Percentiles rank a stretch among this genome's conserved stretches.
phyloP scores from a whole-genome alignment of 2,888 invertebrate species.

The Marronus borbonicus region DNA sequence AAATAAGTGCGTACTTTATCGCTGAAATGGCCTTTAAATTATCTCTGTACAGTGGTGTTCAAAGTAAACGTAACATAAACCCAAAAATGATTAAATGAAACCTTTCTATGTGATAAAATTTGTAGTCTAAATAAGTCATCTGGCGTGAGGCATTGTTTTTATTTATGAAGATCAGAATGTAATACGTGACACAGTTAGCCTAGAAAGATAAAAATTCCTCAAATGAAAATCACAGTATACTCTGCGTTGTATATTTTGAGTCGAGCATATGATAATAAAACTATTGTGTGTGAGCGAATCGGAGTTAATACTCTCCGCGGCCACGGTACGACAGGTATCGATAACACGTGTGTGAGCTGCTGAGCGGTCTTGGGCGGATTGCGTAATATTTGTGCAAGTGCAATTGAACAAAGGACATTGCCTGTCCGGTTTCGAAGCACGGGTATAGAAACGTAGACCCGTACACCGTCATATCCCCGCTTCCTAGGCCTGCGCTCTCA shows the following conservation, averaged over 20 bases:
- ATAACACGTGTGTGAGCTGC: constrained; percentile 39
- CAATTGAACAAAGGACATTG: constrained; percentile 66
- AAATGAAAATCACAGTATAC: not conserved
- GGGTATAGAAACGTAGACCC: constrained; percentile 32
- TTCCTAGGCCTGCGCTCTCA: constrained; percentile 58
- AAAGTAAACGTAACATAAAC: no score
- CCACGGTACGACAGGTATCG: constrained; percentile 27
- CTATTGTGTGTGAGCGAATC: not conserved
- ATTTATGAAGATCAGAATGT: not conserved
- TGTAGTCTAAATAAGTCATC: no score
- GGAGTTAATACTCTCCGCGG: not conserved
- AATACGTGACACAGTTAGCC: constrained; percentile 35
- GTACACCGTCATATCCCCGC: constrained; percentile 61
- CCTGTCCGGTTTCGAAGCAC: constrained; percentile 53
- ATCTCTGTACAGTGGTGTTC: no score
- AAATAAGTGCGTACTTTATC: no score
- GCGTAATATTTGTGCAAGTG: constrained; percentile 68
- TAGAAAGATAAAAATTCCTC: constrained; percentile 33
- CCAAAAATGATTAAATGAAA: no score
- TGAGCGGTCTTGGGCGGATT: constrained; percentile 56
- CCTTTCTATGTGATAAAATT: no score
- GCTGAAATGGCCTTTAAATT: no score
- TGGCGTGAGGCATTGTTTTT: no score
- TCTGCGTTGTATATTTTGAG: not conserved
- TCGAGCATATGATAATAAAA: constrained; percentile 14